phyloP scores from a whole-genome alignment of 2,113 vertebrate genomes.

The Paratilapia polleni region DNA sequence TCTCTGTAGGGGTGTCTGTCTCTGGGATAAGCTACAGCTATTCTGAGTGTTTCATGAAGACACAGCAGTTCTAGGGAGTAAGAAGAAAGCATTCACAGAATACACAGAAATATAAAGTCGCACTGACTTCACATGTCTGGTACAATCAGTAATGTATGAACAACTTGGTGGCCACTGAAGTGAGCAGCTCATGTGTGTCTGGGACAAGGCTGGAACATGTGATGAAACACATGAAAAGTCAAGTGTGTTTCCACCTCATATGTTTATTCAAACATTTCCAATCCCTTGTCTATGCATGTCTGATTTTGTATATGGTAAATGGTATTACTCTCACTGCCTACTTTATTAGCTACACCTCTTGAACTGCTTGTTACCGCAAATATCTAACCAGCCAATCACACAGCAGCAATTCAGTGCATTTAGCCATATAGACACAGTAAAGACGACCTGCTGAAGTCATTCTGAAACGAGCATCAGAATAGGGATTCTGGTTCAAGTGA shows the following conservation, averaged over 20 bases:
- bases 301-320: background rate
- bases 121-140: slow-evolving; percentile 16
- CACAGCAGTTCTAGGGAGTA: background rate
- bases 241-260: slow-evolving; percentile 14
- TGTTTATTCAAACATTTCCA: slow-evolving; percentile 13
- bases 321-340: background rate
- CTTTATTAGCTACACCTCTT: background rate
- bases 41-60: slow-evolving; percentile 28
- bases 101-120: slow-evolving; percentile 2
- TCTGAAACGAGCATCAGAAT: background rate
- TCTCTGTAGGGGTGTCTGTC: slow-evolving; percentile 37
- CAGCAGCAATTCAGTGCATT: too few species aligned
- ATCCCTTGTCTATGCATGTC: background rate
- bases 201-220: background rate
- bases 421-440: background rate
- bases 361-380: background rate
- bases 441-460: background rate
- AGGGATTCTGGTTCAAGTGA: background rate
- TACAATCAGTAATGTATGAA: background rate
- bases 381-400: too few species aligned
- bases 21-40: slow-evolving; percentile 8
- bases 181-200: background rate
- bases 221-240: background rate
- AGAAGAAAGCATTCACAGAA: slow-evolving; percentile 14
- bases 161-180: background rate